Evolutionary conservation across 2,888 invertebrate species (phyloP).

Genomic region (Lepeophtheirus nordmannii): DNA sequence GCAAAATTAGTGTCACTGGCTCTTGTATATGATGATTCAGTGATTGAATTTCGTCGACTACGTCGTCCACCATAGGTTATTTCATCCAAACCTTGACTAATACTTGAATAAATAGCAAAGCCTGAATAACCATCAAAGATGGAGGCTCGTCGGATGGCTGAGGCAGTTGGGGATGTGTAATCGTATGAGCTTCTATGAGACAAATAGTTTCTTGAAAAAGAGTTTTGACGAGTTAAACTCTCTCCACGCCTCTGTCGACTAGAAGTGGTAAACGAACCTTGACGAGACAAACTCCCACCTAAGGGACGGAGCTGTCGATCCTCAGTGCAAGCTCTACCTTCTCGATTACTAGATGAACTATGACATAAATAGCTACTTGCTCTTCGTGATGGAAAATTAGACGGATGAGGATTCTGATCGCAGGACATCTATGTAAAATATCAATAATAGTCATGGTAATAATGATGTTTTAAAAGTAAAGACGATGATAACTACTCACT

Average conservation of each 20-base stretch:
- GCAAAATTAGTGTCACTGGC: not conserved
- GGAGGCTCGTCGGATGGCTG: slow-evolving; percentile 14
- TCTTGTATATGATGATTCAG: not conserved
- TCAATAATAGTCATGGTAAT: not conserved
- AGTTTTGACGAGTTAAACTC: slow-evolving; percentile 2
- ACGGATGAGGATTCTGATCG: slow-evolving; percentile 8
- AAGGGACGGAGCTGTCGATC: slow-evolving; percentile 12
- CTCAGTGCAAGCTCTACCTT: slow-evolving; percentile 6
- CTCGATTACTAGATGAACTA: not conserved
- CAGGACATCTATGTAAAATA: slow-evolving; percentile 15
- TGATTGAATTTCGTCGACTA: slow-evolving; percentile 11
- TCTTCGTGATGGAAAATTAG: not conserved
- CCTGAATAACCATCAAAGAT: slow-evolving; percentile 24
- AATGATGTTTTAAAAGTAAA: not conserved
- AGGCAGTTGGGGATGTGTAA: slow-evolving; percentile 8
- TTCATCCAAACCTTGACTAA: slow-evolving; percentile 24
- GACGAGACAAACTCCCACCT: slow-evolving; percentile 7
- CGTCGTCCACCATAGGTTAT: slow-evolving; percentile 23
- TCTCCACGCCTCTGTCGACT: slow-evolving; percentile 3
- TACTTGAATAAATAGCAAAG: slow-evolving; percentile 22
- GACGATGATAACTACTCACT: not conserved
- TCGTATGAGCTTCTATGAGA: not conserved
- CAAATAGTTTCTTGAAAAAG: not conserved
- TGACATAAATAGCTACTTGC: slow-evolving; percentile 1
- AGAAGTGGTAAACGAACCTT: slow-evolving; percentile 15